These are phyloP conservation scores for Zaprionus capensis DNA, from an alignment of 1,140 invertebrate genomes.

Conservation along the genomic window DNA sequence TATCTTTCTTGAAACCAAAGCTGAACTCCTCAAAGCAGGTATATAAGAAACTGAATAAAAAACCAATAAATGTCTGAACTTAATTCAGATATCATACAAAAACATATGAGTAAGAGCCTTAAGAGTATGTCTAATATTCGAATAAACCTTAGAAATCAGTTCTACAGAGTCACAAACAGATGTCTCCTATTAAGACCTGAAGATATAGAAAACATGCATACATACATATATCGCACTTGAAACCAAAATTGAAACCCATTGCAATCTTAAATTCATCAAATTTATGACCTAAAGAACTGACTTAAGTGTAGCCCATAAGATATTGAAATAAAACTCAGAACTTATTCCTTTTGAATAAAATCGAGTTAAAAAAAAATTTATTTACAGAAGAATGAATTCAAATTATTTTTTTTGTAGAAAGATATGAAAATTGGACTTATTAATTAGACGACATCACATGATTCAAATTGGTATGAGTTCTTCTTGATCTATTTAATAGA, in stretches of 20 bases:
- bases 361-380: neutral
- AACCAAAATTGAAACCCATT: no score
- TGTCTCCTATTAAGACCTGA: no score
- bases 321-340: neutral
- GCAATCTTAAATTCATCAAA: no score
- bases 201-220: no score
- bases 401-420: neutral
- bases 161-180: no score
- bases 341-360: neutral
- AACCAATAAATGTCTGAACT: neutral
- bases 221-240: no score
- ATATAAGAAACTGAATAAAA: neutral
- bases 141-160: no score
- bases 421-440: neutral
- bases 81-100: neutral
- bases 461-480: neutral
- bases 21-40: neutral
- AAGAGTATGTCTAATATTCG: no score
- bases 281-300: no score
- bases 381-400: neutral
- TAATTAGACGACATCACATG: neutral
- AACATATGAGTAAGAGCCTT: neutral
- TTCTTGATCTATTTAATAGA: rapidly evolving
- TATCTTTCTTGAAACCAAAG: neutral
- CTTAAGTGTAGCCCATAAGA: no score